Conservation (phyloP, 2,113 vertebrate genomes). For the Opisthocomus hoazin region DNA sequence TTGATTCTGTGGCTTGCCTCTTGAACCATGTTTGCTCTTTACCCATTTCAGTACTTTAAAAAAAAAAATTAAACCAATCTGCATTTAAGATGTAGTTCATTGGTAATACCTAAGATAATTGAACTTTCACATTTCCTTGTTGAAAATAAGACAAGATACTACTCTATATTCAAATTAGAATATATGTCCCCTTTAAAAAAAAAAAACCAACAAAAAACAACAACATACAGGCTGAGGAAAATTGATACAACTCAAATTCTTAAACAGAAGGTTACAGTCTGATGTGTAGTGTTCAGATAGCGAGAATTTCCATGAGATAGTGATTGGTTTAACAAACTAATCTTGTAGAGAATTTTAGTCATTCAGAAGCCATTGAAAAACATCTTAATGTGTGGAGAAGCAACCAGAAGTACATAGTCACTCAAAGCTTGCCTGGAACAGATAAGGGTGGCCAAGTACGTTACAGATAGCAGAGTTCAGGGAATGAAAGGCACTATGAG, state of each 20-base stretch:
- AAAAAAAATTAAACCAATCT: not conserved
- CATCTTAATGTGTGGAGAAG: not conserved
- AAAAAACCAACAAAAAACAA: not conserved
- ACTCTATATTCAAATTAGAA: accelerated
- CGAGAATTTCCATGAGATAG: not conserved
- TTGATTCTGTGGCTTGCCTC: not conserved
- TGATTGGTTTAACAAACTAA: not conserved
- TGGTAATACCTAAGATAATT: not conserved
- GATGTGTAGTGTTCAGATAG: not conserved
- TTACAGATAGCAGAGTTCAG: slow-evolving; percentile 55
- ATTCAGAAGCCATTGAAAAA: not conserved
- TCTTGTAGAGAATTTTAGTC: not conserved
- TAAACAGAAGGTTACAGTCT: not conserved
- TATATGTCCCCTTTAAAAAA: not conserved
- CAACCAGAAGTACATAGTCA: slow-evolving; percentile 23
- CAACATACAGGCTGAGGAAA: not conserved
- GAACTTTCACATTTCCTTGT: not conserved
- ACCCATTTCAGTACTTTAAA: not conserved
- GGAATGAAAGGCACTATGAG: not conserved
- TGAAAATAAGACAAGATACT: not conserved
- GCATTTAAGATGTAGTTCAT: not conserved
- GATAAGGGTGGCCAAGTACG: slow-evolving; percentile 36
- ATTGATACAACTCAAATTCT: not conserved
- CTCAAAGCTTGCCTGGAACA: slow-evolving; percentile 37
- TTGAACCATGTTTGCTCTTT: not conserved